These are phyloP conservation scores for Drosophila pegasa DNA, from an alignment of 2,888 invertebrate genomes.

Conservation along the genomic window DNA sequence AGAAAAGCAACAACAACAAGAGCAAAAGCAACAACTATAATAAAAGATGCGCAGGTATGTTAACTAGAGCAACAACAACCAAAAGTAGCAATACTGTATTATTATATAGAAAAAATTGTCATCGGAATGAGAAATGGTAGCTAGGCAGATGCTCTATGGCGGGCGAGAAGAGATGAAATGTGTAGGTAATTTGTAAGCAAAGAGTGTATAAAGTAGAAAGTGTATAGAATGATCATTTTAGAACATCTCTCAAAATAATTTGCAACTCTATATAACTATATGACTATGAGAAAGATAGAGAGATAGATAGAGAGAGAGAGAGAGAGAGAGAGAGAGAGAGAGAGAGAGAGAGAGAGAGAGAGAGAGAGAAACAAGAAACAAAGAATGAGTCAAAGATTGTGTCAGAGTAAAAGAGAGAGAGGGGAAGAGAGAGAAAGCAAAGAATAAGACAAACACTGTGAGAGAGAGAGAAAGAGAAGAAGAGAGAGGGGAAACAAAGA, in stretches of 20 bases:
- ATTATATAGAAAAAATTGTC: constrained; percentile 15
- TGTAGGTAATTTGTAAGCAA: background rate
- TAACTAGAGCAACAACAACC: constrained; percentile 30
- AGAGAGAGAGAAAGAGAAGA: too few relatives aligned
- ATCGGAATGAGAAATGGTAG: constrained; percentile 1
- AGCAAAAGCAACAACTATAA: background rate
- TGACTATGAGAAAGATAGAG: too few relatives aligned
- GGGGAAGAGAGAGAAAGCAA: background rate
- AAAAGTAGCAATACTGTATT: constrained; percentile 29
- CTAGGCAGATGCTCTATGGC: constrained; percentile 12
- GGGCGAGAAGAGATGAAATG: background rate
- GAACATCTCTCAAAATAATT: too few relatives aligned
- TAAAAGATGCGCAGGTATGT: constrained; percentile 16
- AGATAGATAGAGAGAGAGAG: background rate
- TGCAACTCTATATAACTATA: too few relatives aligned
- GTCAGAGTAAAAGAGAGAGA: background rate
- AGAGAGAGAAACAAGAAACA: background rate
- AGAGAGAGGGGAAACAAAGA: too few relatives aligned
- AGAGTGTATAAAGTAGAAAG: too few relatives aligned
- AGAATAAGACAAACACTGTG: too few relatives aligned
- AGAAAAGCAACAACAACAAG: constrained; percentile 13
- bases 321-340: background rate
- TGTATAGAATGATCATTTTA: background rate
- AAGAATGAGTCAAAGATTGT: background rate
- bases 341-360: background rate